These are phyloP conservation scores for Drosophila mimica DNA, from an alignment of 2,888 invertebrate genomes.

Conservation along the genomic window DNA sequence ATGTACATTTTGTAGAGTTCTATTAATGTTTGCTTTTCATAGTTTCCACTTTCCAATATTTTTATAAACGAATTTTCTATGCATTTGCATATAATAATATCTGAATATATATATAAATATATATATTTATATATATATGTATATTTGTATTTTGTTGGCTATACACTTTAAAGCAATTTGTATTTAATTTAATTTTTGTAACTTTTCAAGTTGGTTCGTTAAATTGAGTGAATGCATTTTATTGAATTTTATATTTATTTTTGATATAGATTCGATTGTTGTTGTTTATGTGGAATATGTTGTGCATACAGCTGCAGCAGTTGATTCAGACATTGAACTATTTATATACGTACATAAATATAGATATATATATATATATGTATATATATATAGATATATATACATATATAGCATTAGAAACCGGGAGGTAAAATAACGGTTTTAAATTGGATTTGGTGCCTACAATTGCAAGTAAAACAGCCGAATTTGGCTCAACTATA, in stretches of 20 bases:
- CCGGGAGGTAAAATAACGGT: constrained; percentile 62
- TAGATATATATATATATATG: background rate
- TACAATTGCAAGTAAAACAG: background rate
- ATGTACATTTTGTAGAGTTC: constrained; percentile 60
- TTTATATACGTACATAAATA: too few relatives aligned
- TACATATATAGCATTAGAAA: constrained; percentile 33
- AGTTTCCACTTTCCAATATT: constrained; percentile 5
- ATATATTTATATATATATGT: constrained; percentile 35
- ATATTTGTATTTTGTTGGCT: constrained; percentile 38
- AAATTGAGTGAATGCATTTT: constrained; percentile 51
- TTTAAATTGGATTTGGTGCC: constrained; percentile 7
- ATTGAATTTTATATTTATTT: background rate
- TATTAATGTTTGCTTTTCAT: background rate
- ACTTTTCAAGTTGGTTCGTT: constrained; percentile 74
- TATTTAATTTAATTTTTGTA: constrained; percentile 45
- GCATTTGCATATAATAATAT: constrained; percentile 23
- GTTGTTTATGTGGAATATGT: constrained; percentile 2
- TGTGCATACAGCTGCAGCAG: constrained; percentile 41
- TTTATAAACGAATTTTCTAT: constrained; percentile 36
- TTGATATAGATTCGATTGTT: constrained; percentile 12
- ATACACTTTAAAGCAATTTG: constrained; percentile 58
- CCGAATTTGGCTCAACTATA: background rate
- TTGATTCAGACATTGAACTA: background rate
- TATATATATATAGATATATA: background rate
- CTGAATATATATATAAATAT: constrained; percentile 31